Conservation (phyloP, 1,140 invertebrate species). For the Phenacoccus solenopsis region DNA sequence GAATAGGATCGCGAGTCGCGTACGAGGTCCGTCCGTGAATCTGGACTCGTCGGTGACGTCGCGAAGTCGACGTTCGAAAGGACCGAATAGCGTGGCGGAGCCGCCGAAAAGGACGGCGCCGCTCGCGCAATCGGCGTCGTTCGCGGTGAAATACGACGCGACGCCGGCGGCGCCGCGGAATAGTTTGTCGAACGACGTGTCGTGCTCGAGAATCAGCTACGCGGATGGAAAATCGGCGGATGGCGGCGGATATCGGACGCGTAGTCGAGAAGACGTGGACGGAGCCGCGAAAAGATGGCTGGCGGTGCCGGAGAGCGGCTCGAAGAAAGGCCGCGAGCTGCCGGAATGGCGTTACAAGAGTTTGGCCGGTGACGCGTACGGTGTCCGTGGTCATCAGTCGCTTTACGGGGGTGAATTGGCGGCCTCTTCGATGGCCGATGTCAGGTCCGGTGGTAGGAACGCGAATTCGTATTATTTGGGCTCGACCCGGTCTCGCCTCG, state of each 20-base stretch:
- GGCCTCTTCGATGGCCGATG: conserved; percentile 11
- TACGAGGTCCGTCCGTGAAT: conserved; percentile 49
- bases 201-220: neutral
- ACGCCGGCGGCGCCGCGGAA: neutral
- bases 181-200: neutral
- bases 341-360: neutral
- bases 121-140: neutral
- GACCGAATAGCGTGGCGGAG: neutral
- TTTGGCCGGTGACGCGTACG: conserved; percentile 1
- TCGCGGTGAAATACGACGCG: neutral
- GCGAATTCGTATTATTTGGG: conserved; percentile 31
- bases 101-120: neutral
- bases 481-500: conserved; percentile 46
- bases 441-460: neutral
- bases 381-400: conserved; percentile 26
- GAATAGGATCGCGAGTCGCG: conserved; percentile 54
- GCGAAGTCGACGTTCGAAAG: conserved; percentile 11
- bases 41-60: conserved; percentile 10
- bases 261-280: neutral
- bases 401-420: conserved; percentile 13
- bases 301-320: neutral
- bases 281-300: neutral
- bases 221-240: neutral
- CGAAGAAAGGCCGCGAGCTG: neutral
- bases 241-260: neutral